A percentile compares a stretch with the other conserved stretches of the same genome.
Evolutionary conservation across 2,888 invertebrate genomes (phyloP).

Genomic region (Pristionchus mayeri): DNA sequence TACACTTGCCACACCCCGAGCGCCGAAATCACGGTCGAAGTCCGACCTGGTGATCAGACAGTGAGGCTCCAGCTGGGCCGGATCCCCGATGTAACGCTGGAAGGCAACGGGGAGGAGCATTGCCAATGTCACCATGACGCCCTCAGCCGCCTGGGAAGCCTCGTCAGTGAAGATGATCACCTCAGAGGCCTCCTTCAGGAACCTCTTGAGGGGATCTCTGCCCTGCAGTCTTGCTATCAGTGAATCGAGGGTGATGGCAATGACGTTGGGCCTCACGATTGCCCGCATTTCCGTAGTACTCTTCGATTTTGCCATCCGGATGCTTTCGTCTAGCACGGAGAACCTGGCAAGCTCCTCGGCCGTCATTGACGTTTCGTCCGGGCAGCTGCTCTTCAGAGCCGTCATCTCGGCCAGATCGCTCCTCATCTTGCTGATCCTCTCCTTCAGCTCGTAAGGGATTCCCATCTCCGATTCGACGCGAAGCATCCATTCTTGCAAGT

Average conservation of each 20-base stretch:
- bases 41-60: background rate
- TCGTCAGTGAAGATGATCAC: background rate
- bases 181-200: background rate
- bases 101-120: background rate
- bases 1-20: background rate
- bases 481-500: background rate
- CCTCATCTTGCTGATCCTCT: background rate
- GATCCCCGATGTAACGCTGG: slow-evolving; percentile 27
- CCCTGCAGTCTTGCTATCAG: background rate
- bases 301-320: background rate
- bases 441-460: background rate
- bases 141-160: background rate
- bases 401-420: background rate
- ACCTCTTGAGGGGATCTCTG: background rate
- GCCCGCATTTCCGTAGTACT: background rate
- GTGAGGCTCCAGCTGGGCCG: background rate
- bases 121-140: background rate
- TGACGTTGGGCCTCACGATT: background rate
- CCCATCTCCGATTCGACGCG: background rate
- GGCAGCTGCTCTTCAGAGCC: background rate
- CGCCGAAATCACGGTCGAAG: background rate
- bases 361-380: background rate
- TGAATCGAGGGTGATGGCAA: background rate
- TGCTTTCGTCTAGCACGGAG: background rate
- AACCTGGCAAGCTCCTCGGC: background rate